phyloP scores from a whole-genome alignment of 2,113 vertebrate genomes.

The Cygnus atratus region DNA sequence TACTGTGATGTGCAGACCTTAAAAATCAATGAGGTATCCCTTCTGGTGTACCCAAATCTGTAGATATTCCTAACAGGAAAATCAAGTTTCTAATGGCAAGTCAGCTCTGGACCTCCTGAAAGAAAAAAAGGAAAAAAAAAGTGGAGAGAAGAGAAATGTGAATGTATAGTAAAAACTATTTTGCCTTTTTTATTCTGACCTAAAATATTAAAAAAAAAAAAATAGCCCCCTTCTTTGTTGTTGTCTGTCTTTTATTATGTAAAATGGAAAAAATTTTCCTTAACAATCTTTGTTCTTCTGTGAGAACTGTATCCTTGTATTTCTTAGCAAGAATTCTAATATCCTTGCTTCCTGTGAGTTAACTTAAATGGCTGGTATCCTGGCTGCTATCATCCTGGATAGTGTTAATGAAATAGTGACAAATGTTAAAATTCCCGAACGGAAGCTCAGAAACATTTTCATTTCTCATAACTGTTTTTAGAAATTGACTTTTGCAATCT shows the following conservation, averaged over 20 bases:
- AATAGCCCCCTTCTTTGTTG: not conserved
- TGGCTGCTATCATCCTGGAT: fast-evolving
- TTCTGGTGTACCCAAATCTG: not conserved
- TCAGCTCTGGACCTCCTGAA: not conserved
- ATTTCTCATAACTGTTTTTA: not conserved
- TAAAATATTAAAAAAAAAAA: slow-evolving; percentile 46
- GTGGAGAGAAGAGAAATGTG: not conserved
- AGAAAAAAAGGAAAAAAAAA: not conserved
- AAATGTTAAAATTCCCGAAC: not conserved
- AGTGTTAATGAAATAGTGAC: not conserved
- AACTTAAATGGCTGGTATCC: not conserved
- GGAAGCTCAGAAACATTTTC: not conserved
- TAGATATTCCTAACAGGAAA: not conserved
- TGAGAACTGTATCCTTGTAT: not conserved
- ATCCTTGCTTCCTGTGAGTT: not conserved
- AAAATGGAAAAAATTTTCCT: not conserved
- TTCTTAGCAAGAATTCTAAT: not conserved
- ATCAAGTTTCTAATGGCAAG: not conserved
- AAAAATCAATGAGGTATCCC: not conserved
- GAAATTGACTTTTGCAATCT: not conserved
- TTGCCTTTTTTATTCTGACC: not conserved
- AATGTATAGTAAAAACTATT: not conserved
- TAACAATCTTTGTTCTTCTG: not conserved
- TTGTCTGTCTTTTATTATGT: not conserved
- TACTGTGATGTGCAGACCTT: not conserved